These are phyloP conservation scores for Salmo trutta DNA, from an alignment of 2,797 vertebrate genomes.

Conservation along the genomic window DNA sequence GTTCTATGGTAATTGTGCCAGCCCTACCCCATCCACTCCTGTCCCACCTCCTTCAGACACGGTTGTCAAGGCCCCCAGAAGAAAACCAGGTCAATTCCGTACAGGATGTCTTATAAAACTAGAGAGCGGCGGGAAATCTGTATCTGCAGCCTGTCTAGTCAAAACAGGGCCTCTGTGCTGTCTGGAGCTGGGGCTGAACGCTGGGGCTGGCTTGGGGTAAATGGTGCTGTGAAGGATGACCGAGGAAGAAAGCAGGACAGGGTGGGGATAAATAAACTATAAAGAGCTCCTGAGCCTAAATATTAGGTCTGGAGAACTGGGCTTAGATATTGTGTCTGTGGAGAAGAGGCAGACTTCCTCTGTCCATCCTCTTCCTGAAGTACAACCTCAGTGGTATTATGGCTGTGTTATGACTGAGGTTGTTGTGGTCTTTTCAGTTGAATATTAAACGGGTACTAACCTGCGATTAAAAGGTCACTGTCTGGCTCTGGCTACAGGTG, in stretches of 20 bases:
- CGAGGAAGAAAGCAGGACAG: constrained; percentile 41
- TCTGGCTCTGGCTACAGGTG: too few species aligned
- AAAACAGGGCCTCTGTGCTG: constrained; percentile 64
- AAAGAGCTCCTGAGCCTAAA: constrained; percentile 57
- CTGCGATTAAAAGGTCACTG: neutral
- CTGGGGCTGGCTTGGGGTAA: constrained; percentile 1
- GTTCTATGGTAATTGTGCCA: neutral
- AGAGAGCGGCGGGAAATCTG: constrained; percentile 45
- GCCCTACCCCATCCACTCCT: constrained; percentile 37
- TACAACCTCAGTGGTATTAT: constrained; percentile 42
- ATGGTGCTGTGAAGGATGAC: constrained; percentile 39
- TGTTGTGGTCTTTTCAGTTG: neutral
- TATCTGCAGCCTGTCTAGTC: constrained; percentile 63
- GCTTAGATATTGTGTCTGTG: constrained; percentile 68
- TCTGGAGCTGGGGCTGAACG: constrained; percentile 39
- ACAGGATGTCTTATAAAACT: constrained; percentile 63
- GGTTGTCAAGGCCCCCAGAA: constrained; percentile 67
- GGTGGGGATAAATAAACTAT: constrained; percentile 50
- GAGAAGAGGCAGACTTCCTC: constrained; percentile 34
- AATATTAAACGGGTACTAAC: neutral
- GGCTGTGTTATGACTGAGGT: constrained; percentile 42
- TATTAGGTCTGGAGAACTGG: constrained; percentile 70
- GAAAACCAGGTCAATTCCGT: constrained; percentile 67
- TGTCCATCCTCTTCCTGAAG: constrained; percentile 54
- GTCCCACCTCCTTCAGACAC: constrained; percentile 58